These are phyloP conservation scores for Myotis brandtii DNA, from an alignment of 2,113 vertebrate genomes.

Conservation along the genomic window DNA sequence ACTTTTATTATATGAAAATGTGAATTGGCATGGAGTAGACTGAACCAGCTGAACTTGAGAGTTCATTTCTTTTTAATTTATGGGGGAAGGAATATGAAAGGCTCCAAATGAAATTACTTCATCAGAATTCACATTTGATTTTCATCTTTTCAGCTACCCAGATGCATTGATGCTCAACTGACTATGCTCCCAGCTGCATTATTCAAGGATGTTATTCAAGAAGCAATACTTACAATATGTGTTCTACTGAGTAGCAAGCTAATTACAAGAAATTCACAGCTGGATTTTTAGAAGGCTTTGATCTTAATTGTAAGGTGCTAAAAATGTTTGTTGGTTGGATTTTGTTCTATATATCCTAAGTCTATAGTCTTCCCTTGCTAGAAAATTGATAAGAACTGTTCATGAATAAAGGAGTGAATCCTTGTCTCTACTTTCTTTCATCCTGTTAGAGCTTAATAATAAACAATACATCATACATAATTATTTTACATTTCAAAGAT, in stretches of 20 bases:
- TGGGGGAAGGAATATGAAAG: slow-evolving; percentile 68
- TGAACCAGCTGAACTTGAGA: slow-evolving; percentile 69
- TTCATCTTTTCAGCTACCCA: slow-evolving; percentile 71
- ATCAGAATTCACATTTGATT: slow-evolving; percentile 80
- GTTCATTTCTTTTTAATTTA: slow-evolving; percentile 75
- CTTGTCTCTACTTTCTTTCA: neutral
- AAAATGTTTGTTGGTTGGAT: slow-evolving; percentile 65
- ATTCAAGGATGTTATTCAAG: slow-evolving; percentile 73
- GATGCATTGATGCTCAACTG: slow-evolving; percentile 66
- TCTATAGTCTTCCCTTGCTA: slow-evolving; percentile 47
- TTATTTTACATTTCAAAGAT: neutral
- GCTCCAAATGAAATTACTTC: slow-evolving; percentile 77
- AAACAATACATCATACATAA: neutral
- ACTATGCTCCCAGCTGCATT: slow-evolving; percentile 71
- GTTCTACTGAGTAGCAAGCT: slow-evolving; percentile 54
- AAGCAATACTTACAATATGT: slow-evolving; percentile 52
- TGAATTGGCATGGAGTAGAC: slow-evolving; percentile 53
- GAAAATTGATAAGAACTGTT: slow-evolving; percentile 49
- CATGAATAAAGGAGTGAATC: neutral
- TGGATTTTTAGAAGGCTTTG: slow-evolving; percentile 68
- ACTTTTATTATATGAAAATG: slow-evolving; percentile 65
- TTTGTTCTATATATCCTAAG: slow-evolving; percentile 35
- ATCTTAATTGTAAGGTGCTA: slow-evolving; percentile 71
- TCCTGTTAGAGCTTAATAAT: slow-evolving; percentile 29
- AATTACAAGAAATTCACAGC: slow-evolving; percentile 77